Percentiles rank a stretch among this genome's conserved stretches.
These are phyloP conservation scores for Acipenser transmontanus DNA, from an alignment of 2,797 vertebrate genomes.

Conservation along the genomic window DNA sequence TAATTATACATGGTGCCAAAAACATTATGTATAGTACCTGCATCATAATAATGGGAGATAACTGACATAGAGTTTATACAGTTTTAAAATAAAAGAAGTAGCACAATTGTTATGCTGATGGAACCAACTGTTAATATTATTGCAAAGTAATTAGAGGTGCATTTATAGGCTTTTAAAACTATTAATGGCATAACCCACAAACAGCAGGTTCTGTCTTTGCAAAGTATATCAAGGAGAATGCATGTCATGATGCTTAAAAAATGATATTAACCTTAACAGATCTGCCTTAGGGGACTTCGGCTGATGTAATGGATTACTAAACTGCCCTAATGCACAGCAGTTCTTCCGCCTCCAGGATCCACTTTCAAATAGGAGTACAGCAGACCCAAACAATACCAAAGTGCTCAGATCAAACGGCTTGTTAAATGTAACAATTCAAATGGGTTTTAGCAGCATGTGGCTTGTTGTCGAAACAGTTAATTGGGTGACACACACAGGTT, in stretches of 20 bases:
- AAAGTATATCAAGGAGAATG: constrained; percentile 37
- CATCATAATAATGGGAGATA: constrained; percentile 60
- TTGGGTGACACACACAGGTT: constrained; percentile 16
- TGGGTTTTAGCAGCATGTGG: constrained; percentile 18
- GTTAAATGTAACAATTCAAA: constrained; percentile 15
- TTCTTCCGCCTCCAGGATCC: constrained; percentile 41
- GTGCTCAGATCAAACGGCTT: constrained; percentile 23
- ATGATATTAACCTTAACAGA: constrained; percentile 46
- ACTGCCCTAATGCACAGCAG: constrained; percentile 45
- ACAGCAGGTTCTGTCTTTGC: constrained; percentile 28
- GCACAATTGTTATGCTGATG: constrained; percentile 37
- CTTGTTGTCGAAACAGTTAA: constrained; percentile 29
- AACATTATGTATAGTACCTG: constrained; percentile 60
- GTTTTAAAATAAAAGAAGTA: constrained; percentile 56
- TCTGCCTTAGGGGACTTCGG: constrained; percentile 40
- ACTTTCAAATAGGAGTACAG: constrained; percentile 42
- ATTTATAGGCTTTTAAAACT: constrained; percentile 51
- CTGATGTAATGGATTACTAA: constrained; percentile 71
- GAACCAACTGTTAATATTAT: constrained; percentile 49
- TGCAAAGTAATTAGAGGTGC: constrained; percentile 51
- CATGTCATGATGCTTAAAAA: constrained; percentile 38
- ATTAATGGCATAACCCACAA: constrained; percentile 49
- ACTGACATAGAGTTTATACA: constrained; percentile 27
- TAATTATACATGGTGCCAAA: constrained; percentile 62
- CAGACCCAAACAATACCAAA: constrained; percentile 28